Evolutionary conservation across 2,888 invertebrate genomes (phyloP).

Genomic region (Microctonus aethiopoides): DNA sequence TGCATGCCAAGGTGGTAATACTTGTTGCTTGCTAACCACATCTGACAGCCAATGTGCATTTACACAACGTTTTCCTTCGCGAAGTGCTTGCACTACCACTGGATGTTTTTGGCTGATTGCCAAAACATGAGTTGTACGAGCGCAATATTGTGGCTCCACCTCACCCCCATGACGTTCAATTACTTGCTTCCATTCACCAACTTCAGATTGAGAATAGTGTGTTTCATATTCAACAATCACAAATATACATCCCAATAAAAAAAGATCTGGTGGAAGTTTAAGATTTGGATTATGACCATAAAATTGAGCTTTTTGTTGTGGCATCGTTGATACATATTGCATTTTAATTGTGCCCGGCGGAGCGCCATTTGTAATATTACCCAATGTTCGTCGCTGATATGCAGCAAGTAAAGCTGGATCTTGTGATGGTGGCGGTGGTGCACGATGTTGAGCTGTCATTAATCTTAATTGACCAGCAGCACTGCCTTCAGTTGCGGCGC

Average conservation of each 20-base stretch:
- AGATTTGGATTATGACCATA: slow-evolving; percentile 94
- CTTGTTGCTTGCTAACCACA: slow-evolving; percentile 84
- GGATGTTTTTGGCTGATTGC: slow-evolving; percentile 92
- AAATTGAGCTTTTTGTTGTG: slow-evolving; percentile 78
- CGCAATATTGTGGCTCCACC: slow-evolving; percentile 85
- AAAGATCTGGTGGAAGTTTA: slow-evolving; percentile 88
- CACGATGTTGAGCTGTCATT: slow-evolving; percentile 86
- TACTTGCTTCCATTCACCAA: slow-evolving; percentile 76
- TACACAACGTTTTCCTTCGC: slow-evolving; percentile 79
- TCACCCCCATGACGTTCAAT: slow-evolving; percentile 88
- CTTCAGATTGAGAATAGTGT: slow-evolving; percentile 72
- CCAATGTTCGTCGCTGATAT: slow-evolving; percentile 67
- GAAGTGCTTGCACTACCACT: slow-evolving; percentile 85
- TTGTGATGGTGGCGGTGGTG: slow-evolving; percentile 69
- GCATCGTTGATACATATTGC: slow-evolving; percentile 62
- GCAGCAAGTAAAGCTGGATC: slow-evolving; percentile 63
- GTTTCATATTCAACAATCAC: slow-evolving; percentile 86
- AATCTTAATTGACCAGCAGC: slow-evolving; percentile 72
- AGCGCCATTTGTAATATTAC: slow-evolving; percentile 70
- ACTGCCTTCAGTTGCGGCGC: slow-evolving; percentile 67
- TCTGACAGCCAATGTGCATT: slow-evolving; percentile 94
- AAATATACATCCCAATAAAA: slow-evolving; percentile 93
- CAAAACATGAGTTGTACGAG: slow-evolving; percentile 90
- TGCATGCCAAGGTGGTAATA: slow-evolving; percentile 93
- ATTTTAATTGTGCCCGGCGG: slow-evolving; percentile 62